Conservation (phyloP, 1,140 invertebrate species). For the Lasioglossum baleicum region DNA sequence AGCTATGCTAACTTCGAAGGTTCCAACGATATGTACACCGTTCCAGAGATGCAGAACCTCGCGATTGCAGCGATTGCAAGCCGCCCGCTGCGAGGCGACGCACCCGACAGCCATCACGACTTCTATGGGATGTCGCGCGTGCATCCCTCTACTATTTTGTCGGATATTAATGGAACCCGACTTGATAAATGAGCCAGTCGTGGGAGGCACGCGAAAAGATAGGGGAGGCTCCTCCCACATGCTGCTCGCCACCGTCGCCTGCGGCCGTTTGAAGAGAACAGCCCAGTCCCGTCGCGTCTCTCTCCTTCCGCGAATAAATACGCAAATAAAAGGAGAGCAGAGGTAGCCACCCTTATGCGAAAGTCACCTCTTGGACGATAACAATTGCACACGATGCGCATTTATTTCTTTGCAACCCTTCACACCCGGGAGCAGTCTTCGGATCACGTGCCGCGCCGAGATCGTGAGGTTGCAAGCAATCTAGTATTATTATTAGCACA, state of each 20-base stretch:
- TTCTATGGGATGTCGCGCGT: slow-evolving; percentile 66
- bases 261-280: slow-evolving; percentile 54
- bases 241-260: slow-evolving; percentile 49
- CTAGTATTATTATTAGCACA: too few relatives aligned
- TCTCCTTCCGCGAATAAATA: not conserved
- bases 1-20: too few relatives aligned
- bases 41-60: not conserved
- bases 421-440: too few relatives aligned
- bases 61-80: not conserved
- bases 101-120: slow-evolving; percentile 47
- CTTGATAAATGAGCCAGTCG: slow-evolving; percentile 69
- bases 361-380: too few relatives aligned
- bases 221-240: slow-evolving; percentile 34
- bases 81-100: not conserved
- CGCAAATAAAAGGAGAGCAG: too few relatives aligned
- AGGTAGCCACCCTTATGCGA: too few relatives aligned
- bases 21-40: not conserved
- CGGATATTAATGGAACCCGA: slow-evolving; percentile 69
- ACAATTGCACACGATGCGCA: too few relatives aligned
- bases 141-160: slow-evolving; percentile 65
- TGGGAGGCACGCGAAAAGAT: slow-evolving; percentile 62
- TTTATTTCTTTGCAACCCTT: too few relatives aligned
- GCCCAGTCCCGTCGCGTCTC: slow-evolving; percentile 24
- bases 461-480: too few relatives aligned
- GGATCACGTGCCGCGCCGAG: too few relatives aligned